Evolutionary conservation across 2,888 invertebrate genomes (phyloP).

Genomic region (Trisateles emortualis): DNA sequence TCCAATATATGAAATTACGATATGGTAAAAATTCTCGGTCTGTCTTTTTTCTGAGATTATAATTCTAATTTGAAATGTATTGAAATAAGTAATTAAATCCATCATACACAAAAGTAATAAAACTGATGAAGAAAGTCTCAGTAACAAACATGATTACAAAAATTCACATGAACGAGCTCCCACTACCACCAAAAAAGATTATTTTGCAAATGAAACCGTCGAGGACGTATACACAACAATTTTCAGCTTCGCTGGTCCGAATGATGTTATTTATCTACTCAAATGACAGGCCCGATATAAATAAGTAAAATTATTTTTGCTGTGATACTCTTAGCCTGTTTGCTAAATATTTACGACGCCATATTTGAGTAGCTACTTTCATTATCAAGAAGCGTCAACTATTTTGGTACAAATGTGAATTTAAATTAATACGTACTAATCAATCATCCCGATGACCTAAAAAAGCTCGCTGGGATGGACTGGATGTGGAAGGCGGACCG

Average conservation of each 20-base stretch:
- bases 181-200: conserved; percentile 38
- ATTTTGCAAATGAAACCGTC: conserved; percentile 50
- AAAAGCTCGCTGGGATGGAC: too few species aligned
- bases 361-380: too few species aligned
- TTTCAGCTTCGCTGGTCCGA: conserved; percentile 72
- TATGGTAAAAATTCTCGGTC: too few species aligned
- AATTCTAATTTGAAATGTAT: too few species aligned
- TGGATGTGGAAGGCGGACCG: too few species aligned
- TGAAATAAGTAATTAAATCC: too few species aligned
- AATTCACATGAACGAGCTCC: background rate
- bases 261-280: conserved; percentile 79
- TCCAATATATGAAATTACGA: too few species aligned
- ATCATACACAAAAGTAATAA: background rate
- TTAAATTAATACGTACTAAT: too few species aligned
- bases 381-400: too few species aligned
- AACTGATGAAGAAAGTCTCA: background rate
- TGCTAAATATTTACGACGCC: conserved; percentile 32
- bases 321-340: conserved; percentile 23
- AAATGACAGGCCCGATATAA: conserved; percentile 74
- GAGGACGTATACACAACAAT: conserved; percentile 61
- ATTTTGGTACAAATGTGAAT: too few species aligned
- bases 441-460: too few species aligned
- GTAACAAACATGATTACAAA: conserved; percentile 11
- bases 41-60: too few species aligned
- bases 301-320: conserved; percentile 59